Base-by-base conservation (phyloP, 2,113 vertebrate genomes). In the Ginglymostoma cirratum region DNA sequence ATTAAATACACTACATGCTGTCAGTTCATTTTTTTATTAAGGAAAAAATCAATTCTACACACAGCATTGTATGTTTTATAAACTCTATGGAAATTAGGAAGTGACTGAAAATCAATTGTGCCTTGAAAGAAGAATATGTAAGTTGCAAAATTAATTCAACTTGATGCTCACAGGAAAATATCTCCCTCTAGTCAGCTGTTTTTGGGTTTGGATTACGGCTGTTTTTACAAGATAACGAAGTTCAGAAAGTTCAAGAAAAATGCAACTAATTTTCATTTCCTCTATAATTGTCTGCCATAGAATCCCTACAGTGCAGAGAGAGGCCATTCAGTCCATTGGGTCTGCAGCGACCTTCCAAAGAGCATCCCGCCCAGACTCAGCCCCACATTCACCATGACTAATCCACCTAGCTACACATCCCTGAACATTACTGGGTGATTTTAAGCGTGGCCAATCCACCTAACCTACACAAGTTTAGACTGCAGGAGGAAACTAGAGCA, bases 91-190 rank as follows among this genome's bases (percentile, higher is more conserved):
- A 97, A 98, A 97, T 97, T 92, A 97, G 96, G 96, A 95, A 96
- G 96, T 96, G 96, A 97, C 97, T 97, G 97, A 97, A 97, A 98
- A 97, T 97, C 97, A 98, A 96, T 98, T 97, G 96, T 96, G 97
- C 19, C 96, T 97, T 96, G 96, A 96, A 97, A n/a, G 66, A 94
- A 66, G 38, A 70, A 97, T 97, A 96, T 97, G 97, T 96, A 96
- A 97, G 70, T 96, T 96, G 97, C 96, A 96, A 96, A 97, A 72
- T 98, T 97, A 97, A 17, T 97, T 97, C 96, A 45, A 48, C 15
- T 95, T 48, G 96, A 96, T 97, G 96, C 97, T 98, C 97, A 96
- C 96, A 97, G 96, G 97, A 98, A 97, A 97, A 97, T 96, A 97
- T 96, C 96, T 96, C 96, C 97, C 96, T 97, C 96, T 97, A 97